Evolutionary conservation across 2,113 vertebrate species (phyloP), one percentile per base, ranked within the genome.

Genomic region (Chrysemys picta): DNA sequence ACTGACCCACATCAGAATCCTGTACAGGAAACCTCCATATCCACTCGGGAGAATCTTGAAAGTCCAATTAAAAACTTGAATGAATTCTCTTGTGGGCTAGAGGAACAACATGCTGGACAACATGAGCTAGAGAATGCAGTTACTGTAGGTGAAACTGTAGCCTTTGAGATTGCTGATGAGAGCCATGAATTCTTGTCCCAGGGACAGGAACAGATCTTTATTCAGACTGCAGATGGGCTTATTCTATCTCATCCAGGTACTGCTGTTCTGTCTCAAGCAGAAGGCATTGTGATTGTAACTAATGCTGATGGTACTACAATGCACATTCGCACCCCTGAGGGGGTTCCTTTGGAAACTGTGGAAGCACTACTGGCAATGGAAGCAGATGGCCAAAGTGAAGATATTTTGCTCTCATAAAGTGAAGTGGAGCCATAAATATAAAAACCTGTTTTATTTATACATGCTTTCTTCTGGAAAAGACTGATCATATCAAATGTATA

Each of bases 291-390:
- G 62, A 98, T 98, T 1, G 98, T 99, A 42, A 98, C 98, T 0
- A 95, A 98, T 42, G 97, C 96, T 0, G 98, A 97, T 10, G 98
- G 98, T 79, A 98, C 98, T 6, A 98, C 98, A 29, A 98, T 99
- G 97, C 99, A 98, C 88, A 98, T 98, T 19, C 98, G 97, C 91
- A 98, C 97, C 3, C 98, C 97, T 0, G 97, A 98, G 80, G 98
- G 98, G 1, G 97, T 98, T 19, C 98, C 98, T n/a, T 79, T 98
- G 84, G 98, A 98, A 96, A 98, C 98, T 0, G 98, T 98, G 76
- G 98, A 99, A 94, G 98, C 98, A 35, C 95, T 99, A 65, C 96
- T 99, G 91, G 98, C 98, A 35, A 96, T 98, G 62, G 98, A 99
- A 94, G 93, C 98, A 3, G 97, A 98, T 57, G 97, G 98, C 29